Percentiles rank a stretch among this genome's conserved stretches.
Evolutionary conservation across 2,888 invertebrate species (phyloP).

Genomic region (Andrena marginata): DNA sequence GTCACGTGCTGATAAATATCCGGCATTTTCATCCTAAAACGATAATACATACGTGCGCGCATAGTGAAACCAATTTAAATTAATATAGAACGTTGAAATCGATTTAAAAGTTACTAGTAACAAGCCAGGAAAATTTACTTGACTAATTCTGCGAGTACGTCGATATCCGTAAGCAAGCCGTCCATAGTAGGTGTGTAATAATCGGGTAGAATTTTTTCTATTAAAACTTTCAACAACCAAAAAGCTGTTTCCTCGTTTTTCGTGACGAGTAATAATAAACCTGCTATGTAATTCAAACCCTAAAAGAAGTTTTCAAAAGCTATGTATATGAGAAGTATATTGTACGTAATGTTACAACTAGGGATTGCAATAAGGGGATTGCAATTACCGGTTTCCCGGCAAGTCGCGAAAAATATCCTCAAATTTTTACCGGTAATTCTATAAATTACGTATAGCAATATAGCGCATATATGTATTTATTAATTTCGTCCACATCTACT

Average conservation of each 20-base stretch:
- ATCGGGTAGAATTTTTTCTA: slow-evolving; percentile 93
- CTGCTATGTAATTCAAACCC: slow-evolving; percentile 97
- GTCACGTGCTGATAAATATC: slow-evolving; percentile 93
- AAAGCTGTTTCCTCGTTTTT: slow-evolving; percentile 96
- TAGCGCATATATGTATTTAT: too few species aligned
- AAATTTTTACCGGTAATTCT: too few species aligned
- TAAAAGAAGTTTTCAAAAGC: slow-evolving; percentile 80
- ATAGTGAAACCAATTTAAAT: too few species aligned
- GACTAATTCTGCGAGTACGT: slow-evolving; percentile 94
- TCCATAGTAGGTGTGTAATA: slow-evolving; percentile 97
- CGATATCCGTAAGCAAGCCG: slow-evolving; percentile 95
- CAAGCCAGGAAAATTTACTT: slow-evolving; percentile 81
- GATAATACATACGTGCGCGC: not conserved
- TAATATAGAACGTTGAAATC: not conserved
- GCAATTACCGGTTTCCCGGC: too few species aligned
- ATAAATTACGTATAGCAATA: too few species aligned
- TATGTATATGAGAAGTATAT: not conserved
- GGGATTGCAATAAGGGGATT: too few species aligned
- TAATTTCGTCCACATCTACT: too few species aligned
- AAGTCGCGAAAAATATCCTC: too few species aligned
- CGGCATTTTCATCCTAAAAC: slow-evolving; percentile 90
- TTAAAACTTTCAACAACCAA: slow-evolving; percentile 96
- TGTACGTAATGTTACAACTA: too few species aligned
- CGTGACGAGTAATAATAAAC: slow-evolving; percentile 93
- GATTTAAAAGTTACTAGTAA: slow-evolving; percentile 8